These are phyloP conservation scores for Hirtodrosophila cameraria DNA, from an alignment of 2,888 invertebrate species.

Conservation along the genomic window DNA sequence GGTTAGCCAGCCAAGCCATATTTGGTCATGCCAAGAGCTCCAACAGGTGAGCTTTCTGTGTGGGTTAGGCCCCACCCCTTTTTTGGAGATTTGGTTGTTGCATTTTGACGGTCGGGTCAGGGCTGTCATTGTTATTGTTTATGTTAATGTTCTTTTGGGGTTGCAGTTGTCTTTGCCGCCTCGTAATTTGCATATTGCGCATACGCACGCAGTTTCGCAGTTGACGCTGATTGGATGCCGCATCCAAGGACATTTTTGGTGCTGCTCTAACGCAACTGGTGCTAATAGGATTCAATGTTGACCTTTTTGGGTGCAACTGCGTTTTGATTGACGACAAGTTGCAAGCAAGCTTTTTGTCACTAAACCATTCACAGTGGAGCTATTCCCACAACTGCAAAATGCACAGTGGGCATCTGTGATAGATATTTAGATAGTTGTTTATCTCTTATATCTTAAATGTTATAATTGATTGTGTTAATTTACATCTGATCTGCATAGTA, in stretches of 20 bases:
- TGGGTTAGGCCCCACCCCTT: neutral
- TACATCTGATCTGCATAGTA: too few relatives aligned
- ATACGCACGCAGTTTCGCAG: constrained; percentile 14
- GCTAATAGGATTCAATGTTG: constrained; percentile 2
- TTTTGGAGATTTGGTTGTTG: neutral
- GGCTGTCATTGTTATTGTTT: neutral
- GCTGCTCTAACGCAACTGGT: constrained; percentile 27
- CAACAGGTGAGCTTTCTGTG: constrained; percentile 36
- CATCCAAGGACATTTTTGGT: too few relatives aligned
- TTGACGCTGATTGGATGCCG: neutral
- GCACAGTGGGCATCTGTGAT: too few relatives aligned
- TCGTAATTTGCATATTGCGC: constrained; percentile 9
- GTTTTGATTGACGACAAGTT: constrained; percentile 2
- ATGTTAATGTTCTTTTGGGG: neutral
- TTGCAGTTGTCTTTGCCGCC: neutral
- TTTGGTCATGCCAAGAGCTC: constrained; percentile 21
- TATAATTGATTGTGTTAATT: too few relatives aligned
- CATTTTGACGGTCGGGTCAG: constrained; percentile 16
- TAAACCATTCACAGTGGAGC: too few relatives aligned
- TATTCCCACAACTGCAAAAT: too few relatives aligned
- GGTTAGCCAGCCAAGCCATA: too few relatives aligned
- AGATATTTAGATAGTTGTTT: too few relatives aligned
- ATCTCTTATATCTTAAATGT: too few relatives aligned
- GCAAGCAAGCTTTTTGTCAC: neutral
- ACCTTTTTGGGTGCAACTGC: neutral